Evolutionary conservation across 1,140 invertebrate genomes (phyloP).

Genomic region (Drosophila kohkoa): DNA sequence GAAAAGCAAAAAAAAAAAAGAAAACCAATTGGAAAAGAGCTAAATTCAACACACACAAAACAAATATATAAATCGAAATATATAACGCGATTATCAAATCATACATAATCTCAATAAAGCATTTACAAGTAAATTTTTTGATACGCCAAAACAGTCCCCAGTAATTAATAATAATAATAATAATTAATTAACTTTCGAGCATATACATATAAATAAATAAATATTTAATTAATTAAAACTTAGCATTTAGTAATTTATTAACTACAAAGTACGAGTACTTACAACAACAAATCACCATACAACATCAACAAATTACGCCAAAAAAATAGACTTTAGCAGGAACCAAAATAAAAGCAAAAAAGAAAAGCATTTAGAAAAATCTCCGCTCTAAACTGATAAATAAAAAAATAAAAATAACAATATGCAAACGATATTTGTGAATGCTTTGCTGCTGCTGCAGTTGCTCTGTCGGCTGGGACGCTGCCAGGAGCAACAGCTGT

Average conservation of each 20-base stretch:
- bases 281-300: constrained; percentile 36
- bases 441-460: constrained; percentile 39
- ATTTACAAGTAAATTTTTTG: constrained; percentile 43
- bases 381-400: constrained; percentile 14
- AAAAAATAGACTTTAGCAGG: constrained; percentile 72
- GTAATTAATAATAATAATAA: constrained; percentile 49
- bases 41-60: constrained; percentile 15
- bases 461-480: constrained; percentile 57
- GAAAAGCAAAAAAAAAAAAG: constrained; percentile 20
- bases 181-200: constrained; percentile 42
- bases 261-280: constrained; percentile 64
- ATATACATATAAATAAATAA: constrained; percentile 38
- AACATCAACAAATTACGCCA: constrained; percentile 57
- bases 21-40: constrained; percentile 14
- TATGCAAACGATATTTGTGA: constrained; percentile 39
- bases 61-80: constrained; percentile 18
- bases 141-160: constrained; percentile 41
- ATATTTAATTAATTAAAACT: constrained; percentile 58
- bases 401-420: constrained; percentile 1
- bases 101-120: constrained; percentile 44
- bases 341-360: constrained; percentile 33
- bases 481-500: constrained; percentile 65
- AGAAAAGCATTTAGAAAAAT: constrained; percentile 34
- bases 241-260: constrained; percentile 78
- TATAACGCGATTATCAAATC: constrained; percentile 31